Evolutionary conservation across 2,113 vertebrate genomes (phyloP).

Genomic region (Bucco capensis): DNA sequence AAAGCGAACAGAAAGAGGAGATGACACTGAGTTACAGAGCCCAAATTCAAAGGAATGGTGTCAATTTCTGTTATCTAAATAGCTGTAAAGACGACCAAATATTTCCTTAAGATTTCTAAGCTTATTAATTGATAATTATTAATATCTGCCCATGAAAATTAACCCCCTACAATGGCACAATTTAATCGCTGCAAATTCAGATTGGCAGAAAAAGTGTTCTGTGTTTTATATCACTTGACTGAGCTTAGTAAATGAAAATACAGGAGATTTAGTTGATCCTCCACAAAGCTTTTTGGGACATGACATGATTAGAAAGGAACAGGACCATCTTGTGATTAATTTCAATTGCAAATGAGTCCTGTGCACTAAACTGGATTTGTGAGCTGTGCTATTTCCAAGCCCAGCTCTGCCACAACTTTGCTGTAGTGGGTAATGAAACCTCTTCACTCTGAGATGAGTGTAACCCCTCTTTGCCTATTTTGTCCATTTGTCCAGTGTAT

Average conservation of each 20-base stretch:
- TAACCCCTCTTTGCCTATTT: background rate
- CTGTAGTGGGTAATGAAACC: background rate
- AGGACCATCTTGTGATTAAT: background rate
- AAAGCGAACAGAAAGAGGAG: background rate
- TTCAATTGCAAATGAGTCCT: background rate
- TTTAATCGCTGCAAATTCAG: background rate
- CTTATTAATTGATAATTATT: constrained; percentile 15
- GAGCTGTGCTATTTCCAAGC: background rate
- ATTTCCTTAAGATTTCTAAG: background rate
- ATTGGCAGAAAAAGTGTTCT: background rate
- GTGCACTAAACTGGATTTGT: accelerated
- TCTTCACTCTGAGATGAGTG: accelerated
- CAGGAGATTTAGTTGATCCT: background rate
- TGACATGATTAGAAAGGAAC: background rate
- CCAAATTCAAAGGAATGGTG: background rate
- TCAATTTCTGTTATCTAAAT: background rate
- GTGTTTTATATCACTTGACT: background rate
- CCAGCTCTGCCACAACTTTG: background rate
- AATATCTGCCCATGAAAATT: background rate
- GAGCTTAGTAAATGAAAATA: constrained; percentile 30
- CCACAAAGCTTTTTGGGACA: background rate
- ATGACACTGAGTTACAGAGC: background rate
- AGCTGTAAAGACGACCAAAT: background rate
- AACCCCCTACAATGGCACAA: background rate
- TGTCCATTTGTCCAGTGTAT: background rate